phyloP scores from a whole-genome alignment of 2,888 invertebrate species.

The Spisula solida region DNA sequence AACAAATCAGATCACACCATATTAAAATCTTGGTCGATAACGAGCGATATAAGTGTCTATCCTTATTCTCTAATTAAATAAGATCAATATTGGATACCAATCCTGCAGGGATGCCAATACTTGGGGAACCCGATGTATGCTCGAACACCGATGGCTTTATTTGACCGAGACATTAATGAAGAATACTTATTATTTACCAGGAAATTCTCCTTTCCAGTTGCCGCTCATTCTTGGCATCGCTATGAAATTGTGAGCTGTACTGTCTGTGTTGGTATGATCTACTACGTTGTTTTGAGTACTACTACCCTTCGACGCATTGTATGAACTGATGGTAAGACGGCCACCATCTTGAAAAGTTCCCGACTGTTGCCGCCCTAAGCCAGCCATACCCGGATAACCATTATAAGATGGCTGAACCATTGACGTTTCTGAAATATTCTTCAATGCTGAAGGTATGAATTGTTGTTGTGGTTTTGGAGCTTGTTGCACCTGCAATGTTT shows the following conservation, averaged over 20 bases:
- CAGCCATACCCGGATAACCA: conserved; percentile 40
- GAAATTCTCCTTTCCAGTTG: conserved; percentile 63
- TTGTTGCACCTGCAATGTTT: not conserved
- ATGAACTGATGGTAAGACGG: not conserved
- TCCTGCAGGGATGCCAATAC: too few relatives aligned
- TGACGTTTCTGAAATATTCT: conserved; percentile 32
- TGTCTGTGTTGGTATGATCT: not conserved
- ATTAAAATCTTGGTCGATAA: too few relatives aligned
- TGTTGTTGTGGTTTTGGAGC: not conserved
- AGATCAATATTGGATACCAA: too few relatives aligned
- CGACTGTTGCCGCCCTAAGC: not conserved
- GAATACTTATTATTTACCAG: conserved; percentile 30
- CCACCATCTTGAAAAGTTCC: not conserved
- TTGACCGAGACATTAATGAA: too few relatives aligned
- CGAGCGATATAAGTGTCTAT: too few relatives aligned
- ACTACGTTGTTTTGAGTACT: not conserved
- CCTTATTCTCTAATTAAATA: too few relatives aligned
- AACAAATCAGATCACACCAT: too few relatives aligned
- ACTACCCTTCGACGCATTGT: conserved; percentile 1
- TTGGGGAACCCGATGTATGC: too few relatives aligned
- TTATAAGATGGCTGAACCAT: conserved; percentile 24
- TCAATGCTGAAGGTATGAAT: conserved; percentile 12
- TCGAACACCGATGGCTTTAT: too few relatives aligned
- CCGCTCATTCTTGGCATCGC: conserved; percentile 5
- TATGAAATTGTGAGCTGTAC: not conserved